Evolutionary conservation across 2,888 invertebrate species (phyloP), one percentile per base, ranked within the genome.

Genomic region (Leptothorax acervorum): DNA sequence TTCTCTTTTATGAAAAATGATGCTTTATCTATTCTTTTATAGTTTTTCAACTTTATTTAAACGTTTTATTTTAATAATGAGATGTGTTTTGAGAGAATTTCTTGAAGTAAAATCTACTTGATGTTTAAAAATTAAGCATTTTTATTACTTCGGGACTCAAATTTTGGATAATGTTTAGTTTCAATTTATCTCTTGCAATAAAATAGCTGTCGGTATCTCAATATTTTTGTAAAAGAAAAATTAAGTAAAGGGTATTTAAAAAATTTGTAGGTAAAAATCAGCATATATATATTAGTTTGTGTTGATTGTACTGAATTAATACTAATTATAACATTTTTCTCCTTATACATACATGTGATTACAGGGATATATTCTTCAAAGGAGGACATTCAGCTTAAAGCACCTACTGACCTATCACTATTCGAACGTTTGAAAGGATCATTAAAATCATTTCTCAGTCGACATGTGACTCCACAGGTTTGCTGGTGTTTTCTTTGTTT

Each of bases 381-480:
- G 84, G 94, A 93, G 65, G 93, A 93, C 83, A 90, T 91, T 62
- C 94, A 94, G 83, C 86, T 94, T 28, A 94, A 94, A 91, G 93
- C 95, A 45, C 94, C 94, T 18, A 92, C 93, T 45, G 94, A 94
- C 83, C 84, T 92, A 83, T 94, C 94, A 60, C 90, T 94, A 86
- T 93, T 94, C 62, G 94, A 94, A 87, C 91, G 93, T 79, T 82
- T 94, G 6, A 94, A 94, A 89, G 93, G 92, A 79, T 93, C 93
- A 1, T 87, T 95, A 60, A 94, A 91, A 90, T 93, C 94, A 85
- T 93, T 94, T 85, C 89, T 94, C n/a, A 90, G 88, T 8, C 92
- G 89, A 78, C 93, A 93, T 90, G 88, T 93, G 57, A 91, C 90
- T 78, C 90, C 93, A 68, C 93, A 94, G 93, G 94, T 94, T 85